Base-by-base conservation (phyloP, 2,113 vertebrate genomes). In the Apteryx mantelli region DNA sequence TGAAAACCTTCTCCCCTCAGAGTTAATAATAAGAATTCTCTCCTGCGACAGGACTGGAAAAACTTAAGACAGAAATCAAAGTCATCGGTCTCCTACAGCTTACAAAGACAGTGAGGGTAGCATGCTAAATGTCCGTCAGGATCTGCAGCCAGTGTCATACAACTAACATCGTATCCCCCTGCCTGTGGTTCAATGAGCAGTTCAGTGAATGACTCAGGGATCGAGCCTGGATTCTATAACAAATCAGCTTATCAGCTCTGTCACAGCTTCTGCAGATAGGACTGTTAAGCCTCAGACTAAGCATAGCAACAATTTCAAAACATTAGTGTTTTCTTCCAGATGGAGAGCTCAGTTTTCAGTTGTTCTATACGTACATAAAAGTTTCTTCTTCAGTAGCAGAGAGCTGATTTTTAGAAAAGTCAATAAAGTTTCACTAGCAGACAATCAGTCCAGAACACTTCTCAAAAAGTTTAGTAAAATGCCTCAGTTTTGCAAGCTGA, bases 41-140 rank as follows among this genome's bases (percentile, higher is more conserved):
- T 77, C 34, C 58, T 76, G 32, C 36, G 82, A 53, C 4, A 66
- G 19, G 36, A 42, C 10, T 17, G n/a, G 21, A 34, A 16, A 76
- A 86, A 74, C 12, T 82, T n/a, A 44, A 61, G 53, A 21, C 2
- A 10, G 36, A 84, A 82, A 21, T 48, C 38, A 52, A 82, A 90
- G 53, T 8, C 17, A 15, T 4, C 32, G 12, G 24, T 66, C 12
- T 82, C 24, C 13, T n/a, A 32, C 5, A 64, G 20, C 28, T 70
- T 77, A 34, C 15, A 91, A 30, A 28, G 53, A 34, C 38, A 5
- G 2, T 10, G 18, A 40, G 34, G 28, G 40, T 46, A 60, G 34
- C 3, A 5, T 25, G 16, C 9, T 48, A 44, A 80, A 60, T 0
- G 1, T 8, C 6, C 56, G 30, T 24, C 30, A 64, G 0, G 42